A percentile compares a stretch with the other conserved stretches of the same genome.
These are phyloP conservation scores for Ptilonorhynchus violaceus DNA, from an alignment of 2,113 vertebrate species.

Conservation along the genomic window DNA sequence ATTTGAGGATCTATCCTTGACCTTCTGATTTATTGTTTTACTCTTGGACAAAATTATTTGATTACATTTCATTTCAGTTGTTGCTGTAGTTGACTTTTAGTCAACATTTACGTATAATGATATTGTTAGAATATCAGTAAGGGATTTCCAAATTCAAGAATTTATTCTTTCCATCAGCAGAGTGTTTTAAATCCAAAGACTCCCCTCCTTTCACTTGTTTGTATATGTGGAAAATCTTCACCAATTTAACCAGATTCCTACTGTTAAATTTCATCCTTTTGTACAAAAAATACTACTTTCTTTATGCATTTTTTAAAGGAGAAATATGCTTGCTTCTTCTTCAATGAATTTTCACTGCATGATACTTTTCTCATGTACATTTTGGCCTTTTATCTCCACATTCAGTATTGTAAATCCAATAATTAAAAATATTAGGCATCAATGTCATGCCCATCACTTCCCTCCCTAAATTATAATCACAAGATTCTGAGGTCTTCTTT, in stretches of 20 bases:
- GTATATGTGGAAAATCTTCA: not conserved
- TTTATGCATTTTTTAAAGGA: not conserved
- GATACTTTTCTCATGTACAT: not conserved
- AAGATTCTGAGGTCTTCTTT: not conserved
- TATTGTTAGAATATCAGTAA: not conserved
- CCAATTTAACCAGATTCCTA: not conserved
- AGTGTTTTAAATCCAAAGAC: not conserved
- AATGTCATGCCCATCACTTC: not conserved
- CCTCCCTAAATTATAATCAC: not conserved
- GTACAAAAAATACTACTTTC: not conserved
- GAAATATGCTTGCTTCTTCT: not conserved
- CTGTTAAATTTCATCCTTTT: not conserved
- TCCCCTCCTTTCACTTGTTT: not conserved
- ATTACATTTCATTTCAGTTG: not conserved
- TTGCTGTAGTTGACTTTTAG: not conserved
- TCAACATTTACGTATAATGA: not conserved
- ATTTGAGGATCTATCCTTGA: not conserved
- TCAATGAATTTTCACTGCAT: not conserved
- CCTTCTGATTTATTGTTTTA: not conserved
- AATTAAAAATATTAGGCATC: not conserved
- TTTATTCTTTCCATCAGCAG: not conserved
- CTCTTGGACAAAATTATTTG: not conserved
- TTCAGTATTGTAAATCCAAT: not conserved
- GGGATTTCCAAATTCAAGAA: not conserved
- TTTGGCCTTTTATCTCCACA: not conserved